Percentiles rank a stretch among this genome's conserved stretches.
phyloP scores from a whole-genome alignment of 2,888 invertebrate species.

The Rhimphoctona megacephalus region DNA sequence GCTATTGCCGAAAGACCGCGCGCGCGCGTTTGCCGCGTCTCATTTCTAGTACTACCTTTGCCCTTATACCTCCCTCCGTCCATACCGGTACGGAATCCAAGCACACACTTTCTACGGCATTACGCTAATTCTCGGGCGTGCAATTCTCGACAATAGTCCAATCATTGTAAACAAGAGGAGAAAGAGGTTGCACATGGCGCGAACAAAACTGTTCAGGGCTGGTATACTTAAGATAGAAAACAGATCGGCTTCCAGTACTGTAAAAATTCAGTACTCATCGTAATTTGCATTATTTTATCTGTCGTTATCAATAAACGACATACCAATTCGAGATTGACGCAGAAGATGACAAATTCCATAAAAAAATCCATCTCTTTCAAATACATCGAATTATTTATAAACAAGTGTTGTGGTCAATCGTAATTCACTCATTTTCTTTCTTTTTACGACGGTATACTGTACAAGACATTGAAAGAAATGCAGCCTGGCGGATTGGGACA shows the following conservation, averaged over 20 bases:
- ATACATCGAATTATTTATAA: background rate
- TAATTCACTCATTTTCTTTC: conserved; percentile 4
- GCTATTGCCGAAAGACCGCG: conserved; percentile 58
- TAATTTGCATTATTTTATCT: conserved; percentile 26
- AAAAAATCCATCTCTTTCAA: background rate
- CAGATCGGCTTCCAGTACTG: background rate
- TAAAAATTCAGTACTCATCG: background rate
- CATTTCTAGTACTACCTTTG: background rate
- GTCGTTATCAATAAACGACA: background rate
- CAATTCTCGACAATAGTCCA: conserved; percentile 70
- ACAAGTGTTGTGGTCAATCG: conserved; percentile 7
- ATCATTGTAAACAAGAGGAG: conserved; percentile 72
- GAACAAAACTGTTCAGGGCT: conserved; percentile 45
- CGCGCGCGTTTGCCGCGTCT: conserved; percentile 29
- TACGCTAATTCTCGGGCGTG: conserved; percentile 69
- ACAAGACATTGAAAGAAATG: conserved; percentile 49
- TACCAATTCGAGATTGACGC: background rate
- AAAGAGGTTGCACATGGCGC: conserved; percentile 37
- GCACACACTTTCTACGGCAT: conserved; percentile 61
- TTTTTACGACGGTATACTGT: background rate
- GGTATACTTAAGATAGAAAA: conserved; percentile 20
- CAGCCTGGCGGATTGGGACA: conserved; percentile 36
- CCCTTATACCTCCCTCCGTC: background rate
- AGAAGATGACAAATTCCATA: background rate
- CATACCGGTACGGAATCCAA: conserved; percentile 34